Evolutionary conservation across 2,888 invertebrate genomes (phyloP).

Genomic region (Strigamia crassipes): DNA sequence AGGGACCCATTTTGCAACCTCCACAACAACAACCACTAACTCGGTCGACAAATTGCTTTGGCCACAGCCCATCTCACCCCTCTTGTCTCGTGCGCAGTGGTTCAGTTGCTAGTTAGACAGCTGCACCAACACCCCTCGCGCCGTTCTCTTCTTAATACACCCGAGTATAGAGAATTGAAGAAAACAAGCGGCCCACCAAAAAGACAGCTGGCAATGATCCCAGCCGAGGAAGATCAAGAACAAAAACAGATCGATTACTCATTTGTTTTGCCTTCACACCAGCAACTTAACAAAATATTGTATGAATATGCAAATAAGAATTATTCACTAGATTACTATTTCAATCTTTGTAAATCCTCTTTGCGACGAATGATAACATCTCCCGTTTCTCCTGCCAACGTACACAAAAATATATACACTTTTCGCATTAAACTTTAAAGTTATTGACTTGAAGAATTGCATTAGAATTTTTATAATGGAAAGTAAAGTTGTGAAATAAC

Average conservation of each 20-base stretch:
- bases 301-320: slow-evolving; percentile 1
- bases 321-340: slow-evolving; percentile 1
- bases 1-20: slow-evolving; percentile 16
- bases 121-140: slow-evolving; percentile 21
- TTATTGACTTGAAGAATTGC: not conserved
- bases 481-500: not conserved
- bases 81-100: slow-evolving; percentile 5
- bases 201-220: slow-evolving; percentile 21
- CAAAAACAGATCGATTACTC: slow-evolving; percentile 16
- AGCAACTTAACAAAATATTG: not conserved
- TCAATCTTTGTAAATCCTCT: slow-evolving; percentile 8
- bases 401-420: too few species aligned
- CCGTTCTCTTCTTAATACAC: slow-evolving; percentile 21
- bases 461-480: not conserved
- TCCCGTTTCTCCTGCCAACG: not conserved
- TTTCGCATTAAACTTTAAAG: not conserved
- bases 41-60: slow-evolving; percentile 16
- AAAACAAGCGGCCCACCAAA: slow-evolving; percentile 21
- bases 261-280: slow-evolving; percentile 15
- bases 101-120: slow-evolving; percentile 7
- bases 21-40: slow-evolving; percentile 21
- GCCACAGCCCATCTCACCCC: slow-evolving; percentile 12
- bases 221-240: not conserved
- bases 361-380: slow-evolving; percentile 3
- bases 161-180: slow-evolving; percentile 10